A percentile compares a stretch with the other conserved stretches of the same genome.
phyloP scores from a whole-genome alignment of 1,140 invertebrate species.

The Druon quercuslanigerum region DNA sequence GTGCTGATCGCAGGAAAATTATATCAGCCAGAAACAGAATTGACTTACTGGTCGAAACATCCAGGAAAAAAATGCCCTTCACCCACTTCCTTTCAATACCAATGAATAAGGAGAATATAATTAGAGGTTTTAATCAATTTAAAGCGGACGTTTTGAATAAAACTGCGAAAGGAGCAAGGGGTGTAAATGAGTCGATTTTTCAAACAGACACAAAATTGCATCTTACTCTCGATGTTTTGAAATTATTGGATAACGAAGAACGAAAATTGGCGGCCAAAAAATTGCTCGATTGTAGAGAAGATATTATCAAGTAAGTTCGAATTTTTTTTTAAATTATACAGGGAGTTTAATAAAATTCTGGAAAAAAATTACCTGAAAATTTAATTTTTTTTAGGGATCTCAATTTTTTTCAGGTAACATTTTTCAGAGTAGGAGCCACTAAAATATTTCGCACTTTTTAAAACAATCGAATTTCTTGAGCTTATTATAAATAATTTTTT shows the following conservation, averaged over 20 bases:
- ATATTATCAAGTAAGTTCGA: conserved; percentile 76
- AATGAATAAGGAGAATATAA: conserved; percentile 77
- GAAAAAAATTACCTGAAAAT: too few relatives aligned
- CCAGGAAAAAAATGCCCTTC: conserved; percentile 78
- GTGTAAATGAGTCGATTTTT: conserved; percentile 83
- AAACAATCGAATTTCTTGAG: too few relatives aligned
- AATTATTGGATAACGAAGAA: conserved; percentile 83
- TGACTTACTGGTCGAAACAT: conserved; percentile 80
- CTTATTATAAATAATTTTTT: too few relatives aligned
- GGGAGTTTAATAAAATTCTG: too few relatives aligned
- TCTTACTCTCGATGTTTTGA: conserved; percentile 84
- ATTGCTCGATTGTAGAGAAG: conserved; percentile 75
- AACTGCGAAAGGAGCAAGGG: conserved; percentile 71
- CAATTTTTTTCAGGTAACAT: too few relatives aligned
- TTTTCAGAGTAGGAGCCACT: too few relatives aligned
- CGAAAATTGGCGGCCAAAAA: conserved; percentile 74
- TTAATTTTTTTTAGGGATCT: too few relatives aligned
- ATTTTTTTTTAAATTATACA: not conserved
- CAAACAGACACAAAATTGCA: conserved; percentile 84
- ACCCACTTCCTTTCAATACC: conserved; percentile 91
- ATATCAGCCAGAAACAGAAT: conserved; percentile 82
- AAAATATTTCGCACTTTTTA: too few relatives aligned
- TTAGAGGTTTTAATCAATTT: conserved; percentile 65
- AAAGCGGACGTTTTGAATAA: conserved; percentile 65
- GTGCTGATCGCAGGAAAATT: conserved; percentile 78